Base-by-base conservation (phyloP, 2,888 invertebrate species). In the Chrysolina americana region DNA sequence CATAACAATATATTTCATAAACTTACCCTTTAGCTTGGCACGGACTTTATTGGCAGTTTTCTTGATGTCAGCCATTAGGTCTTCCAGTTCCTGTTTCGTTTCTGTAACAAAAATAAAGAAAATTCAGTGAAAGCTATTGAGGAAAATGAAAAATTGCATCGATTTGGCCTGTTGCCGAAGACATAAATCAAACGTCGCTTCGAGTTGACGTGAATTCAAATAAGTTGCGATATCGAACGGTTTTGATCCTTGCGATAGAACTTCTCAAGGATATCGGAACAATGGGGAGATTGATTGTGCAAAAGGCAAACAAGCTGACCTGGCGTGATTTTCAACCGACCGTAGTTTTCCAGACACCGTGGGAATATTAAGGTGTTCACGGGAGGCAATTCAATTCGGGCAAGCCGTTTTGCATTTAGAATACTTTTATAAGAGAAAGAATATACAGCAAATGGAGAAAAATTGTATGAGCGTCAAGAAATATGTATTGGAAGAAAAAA, bases 41-140 rank as follows among this genome's bases (percentile, higher is more conserved):
- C 98, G 94, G 87, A 99, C 99, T 95, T 98, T 98, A 92, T 99
- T 99, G 90, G 99, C 99, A 90, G 98, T 98, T 94, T 98, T 98
- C 94, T 99, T 99, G 88, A 99, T 99, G 89, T 99, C 98, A 87
- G 98, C 98, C 99, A 99, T 99, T 87, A 99, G 93, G 92, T 99
- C 99, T 92, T 99, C 99, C 89, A 99, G 91, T 91, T 99, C 99
- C 90, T 99, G 98, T 92, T 99, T 99, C 89, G 98, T 98, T 92
- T 98, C 98, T 98, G 93, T 81, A 94, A 92, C 85, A 85, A 85
- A 84, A 84, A 76, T 75, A 73, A 78, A 78, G n/a, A 59, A 59
- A 59, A 59, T 59, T 59, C 59, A 59, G 36, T 36, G n/a, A 59
- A 28, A 9, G 15, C 36, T n/a, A 28, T 28, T 9, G 2, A 59